These are phyloP conservation scores for Amorpha juglandis DNA, from an alignment of 2,888 invertebrate species.

Conservation along the genomic window DNA sequence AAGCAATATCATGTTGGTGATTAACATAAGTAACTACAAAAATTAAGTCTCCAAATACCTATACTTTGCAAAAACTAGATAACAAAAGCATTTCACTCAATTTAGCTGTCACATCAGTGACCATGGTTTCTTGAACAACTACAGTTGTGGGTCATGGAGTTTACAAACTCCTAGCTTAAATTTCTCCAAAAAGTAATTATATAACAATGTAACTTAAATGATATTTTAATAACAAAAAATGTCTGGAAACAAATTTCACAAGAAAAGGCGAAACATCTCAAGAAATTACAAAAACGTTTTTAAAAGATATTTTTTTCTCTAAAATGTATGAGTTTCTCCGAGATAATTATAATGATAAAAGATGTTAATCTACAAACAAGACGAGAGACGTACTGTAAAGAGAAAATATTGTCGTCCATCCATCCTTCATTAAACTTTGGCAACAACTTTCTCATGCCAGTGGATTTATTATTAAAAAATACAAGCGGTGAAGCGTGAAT, in stretches of 20 bases:
- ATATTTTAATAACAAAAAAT: conserved; percentile 1
- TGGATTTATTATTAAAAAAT: conserved; percentile 52
- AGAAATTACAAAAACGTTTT: neutral
- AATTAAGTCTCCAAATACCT: too few relatives aligned
- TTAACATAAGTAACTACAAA: too few relatives aligned
- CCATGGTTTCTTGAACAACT: too few relatives aligned
- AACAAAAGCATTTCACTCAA: too few relatives aligned
- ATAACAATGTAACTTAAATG: neutral
- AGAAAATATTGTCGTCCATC: conserved; percentile 38
- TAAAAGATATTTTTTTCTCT: neutral
- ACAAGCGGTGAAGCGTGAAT: conserved; percentile 29
- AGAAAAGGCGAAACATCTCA: neutral
- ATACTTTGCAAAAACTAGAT: too few relatives aligned
- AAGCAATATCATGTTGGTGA: too few relatives aligned
- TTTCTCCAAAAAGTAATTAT: neutral
- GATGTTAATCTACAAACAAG: conserved; percentile 26
- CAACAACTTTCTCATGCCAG: conserved; percentile 41
- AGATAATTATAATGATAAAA: conserved; percentile 26
- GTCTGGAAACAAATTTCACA: neutral
- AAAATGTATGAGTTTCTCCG: conserved; percentile 3
- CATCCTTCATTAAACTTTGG: conserved; percentile 50
- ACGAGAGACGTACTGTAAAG: conserved; percentile 20
- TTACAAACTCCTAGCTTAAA: neutral
- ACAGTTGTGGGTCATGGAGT: too few relatives aligned
- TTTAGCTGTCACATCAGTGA: too few relatives aligned